Percentiles rank a stretch among this genome's conserved stretches.
phyloP scores from a whole-genome alignment of 2,113 vertebrate species.

The Leucopsar rothschildi region DNA sequence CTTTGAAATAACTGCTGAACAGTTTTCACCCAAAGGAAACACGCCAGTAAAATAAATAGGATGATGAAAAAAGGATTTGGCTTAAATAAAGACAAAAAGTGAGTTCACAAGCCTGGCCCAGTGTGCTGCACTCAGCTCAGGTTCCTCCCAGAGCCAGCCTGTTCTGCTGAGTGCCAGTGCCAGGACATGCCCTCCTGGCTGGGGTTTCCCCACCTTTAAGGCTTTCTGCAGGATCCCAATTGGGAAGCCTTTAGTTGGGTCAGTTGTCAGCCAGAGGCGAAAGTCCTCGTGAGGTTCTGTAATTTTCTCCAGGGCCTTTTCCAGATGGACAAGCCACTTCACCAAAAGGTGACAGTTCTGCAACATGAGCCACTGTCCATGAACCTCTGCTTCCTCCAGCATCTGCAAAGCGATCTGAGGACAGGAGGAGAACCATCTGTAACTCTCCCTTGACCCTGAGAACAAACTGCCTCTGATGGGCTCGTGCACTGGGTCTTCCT shows the following conservation, averaged over 20 bases:
- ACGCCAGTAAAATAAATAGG: not conserved
- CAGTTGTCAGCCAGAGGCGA: slow-evolving; percentile 95
- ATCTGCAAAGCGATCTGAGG: slow-evolving; percentile 86
- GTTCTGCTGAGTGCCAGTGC: not conserved
- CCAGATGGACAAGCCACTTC: slow-evolving; percentile 89
- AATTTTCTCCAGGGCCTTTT: slow-evolving; percentile 88
- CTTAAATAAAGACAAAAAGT: not conserved
- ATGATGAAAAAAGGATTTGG: not conserved
- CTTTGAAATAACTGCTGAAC: not conserved
- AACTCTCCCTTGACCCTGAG: not conserved
- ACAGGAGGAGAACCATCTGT: not conserved
- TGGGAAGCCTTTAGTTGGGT: slow-evolving; percentile 89
- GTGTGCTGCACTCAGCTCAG: not conserved
- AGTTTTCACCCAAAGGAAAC: not conserved
- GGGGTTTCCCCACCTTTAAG: slow-evolving; percentile 75
- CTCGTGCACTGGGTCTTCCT: not conserved
- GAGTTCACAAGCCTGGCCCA: not conserved
- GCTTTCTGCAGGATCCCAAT: slow-evolving; percentile 93
- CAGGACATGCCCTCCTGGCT: not conserved
- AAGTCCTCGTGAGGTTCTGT: slow-evolving; percentile 85
- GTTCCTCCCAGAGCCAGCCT: not conserved
- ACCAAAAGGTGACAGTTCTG: slow-evolving; percentile 96
- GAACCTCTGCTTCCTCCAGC: slow-evolving; percentile 76
- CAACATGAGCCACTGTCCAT: slow-evolving; percentile 92
- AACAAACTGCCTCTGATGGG: not conserved